Evolutionary conservation across 2,888 invertebrate genomes (phyloP).

Genomic region (Thera britannica): DNA sequence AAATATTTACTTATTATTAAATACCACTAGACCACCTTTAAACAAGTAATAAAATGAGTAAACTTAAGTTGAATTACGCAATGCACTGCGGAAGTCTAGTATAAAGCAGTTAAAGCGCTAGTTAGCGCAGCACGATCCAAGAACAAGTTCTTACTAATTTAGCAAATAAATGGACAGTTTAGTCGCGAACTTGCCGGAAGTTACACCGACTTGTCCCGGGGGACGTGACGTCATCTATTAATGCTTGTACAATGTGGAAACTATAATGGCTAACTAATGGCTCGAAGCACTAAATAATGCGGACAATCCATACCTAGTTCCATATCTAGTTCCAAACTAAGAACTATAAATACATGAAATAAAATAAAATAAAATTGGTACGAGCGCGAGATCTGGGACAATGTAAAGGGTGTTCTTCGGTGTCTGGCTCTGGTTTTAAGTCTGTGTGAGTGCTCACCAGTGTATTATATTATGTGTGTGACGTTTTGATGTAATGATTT

Average conservation of each 20-base stretch:
- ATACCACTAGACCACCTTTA: too few relatives aligned
- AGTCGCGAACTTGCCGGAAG: conserved; percentile 50
- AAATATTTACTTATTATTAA: too few relatives aligned
- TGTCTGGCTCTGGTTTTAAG: too few relatives aligned
- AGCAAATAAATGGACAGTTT: conserved; percentile 67
- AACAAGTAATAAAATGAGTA: not conserved
- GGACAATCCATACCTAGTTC: not conserved
- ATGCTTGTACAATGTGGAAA: conserved; percentile 31
- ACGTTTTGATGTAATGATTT: too few relatives aligned
- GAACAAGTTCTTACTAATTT: conserved; percentile 58
- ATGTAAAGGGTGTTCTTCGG: too few relatives aligned
- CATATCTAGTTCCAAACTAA: too few relatives aligned
- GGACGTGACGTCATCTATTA: conserved; percentile 39
- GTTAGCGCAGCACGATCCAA: conserved; percentile 41
- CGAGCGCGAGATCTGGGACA: too few relatives aligned
- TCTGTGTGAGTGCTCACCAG: too few relatives aligned
- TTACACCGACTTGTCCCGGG: conserved; percentile 39
- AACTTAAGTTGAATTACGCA: conserved; percentile 12
- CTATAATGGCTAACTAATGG: conserved; percentile 1
- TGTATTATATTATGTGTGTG: too few relatives aligned
- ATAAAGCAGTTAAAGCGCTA: conserved; percentile 52
- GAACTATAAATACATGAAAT: too few relatives aligned
- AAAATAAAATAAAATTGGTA: too few relatives aligned
- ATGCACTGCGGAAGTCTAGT: conserved; percentile 41
- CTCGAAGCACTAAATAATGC: not conserved